Evolutionary conservation across 2,797 vertebrate genomes (phyloP).

Genomic region (Amblyraja radiata): DNA sequence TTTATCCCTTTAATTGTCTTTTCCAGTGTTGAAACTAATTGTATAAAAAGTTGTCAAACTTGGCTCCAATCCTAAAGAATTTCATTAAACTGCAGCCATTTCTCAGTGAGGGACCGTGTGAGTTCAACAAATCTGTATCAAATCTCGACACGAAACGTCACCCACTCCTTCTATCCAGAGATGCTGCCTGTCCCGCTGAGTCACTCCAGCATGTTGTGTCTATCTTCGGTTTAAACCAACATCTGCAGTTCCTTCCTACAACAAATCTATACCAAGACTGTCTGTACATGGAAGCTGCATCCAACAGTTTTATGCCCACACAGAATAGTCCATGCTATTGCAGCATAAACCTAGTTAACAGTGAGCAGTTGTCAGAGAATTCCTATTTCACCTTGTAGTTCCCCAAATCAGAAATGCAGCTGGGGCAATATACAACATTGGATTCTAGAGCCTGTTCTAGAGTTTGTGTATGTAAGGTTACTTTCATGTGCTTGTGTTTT

Average conservation of each 20-base stretch:
- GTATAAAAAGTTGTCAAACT: too few species aligned
- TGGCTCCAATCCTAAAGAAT: neutral
- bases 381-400: too few species aligned
- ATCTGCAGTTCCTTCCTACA: too few species aligned
- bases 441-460: neutral
- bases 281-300: neutral
- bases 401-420: neutral
- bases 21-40: too few species aligned
- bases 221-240: too few species aligned
- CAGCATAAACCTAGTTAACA: neutral
- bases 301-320: neutral
- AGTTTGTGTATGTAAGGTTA: neutral
- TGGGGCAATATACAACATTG: neutral
- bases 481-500: neutral
- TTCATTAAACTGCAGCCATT: neutral
- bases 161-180: too few species aligned
- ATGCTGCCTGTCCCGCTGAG: too few species aligned
- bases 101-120: neutral
- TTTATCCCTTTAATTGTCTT: neutral
- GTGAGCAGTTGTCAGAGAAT: neutral
- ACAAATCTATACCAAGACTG: neutral
- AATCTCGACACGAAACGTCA: too few species aligned
- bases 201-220: too few species aligned
- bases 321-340: neutral
- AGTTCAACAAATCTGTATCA: neutral